Base-by-base conservation (phyloP, 1,140 invertebrate species). In the Dreissena polymorpha region DNA sequence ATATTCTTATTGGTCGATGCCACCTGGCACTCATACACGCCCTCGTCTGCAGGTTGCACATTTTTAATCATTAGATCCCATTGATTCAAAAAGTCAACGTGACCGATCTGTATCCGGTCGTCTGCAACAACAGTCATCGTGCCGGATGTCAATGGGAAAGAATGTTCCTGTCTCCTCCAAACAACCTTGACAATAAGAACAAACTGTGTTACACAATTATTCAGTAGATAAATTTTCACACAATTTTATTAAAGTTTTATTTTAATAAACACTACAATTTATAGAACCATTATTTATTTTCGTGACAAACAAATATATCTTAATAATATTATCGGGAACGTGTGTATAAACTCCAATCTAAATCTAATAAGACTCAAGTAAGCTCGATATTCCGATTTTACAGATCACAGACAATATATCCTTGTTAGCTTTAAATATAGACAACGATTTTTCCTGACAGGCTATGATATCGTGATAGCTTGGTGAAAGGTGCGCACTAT, bases 41-140 rank as follows among this genome's bases (percentile, higher is more conserved):
- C 89, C 0, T 64, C 86, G 64, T 90, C 88, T 65, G 86, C 85
- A 12, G 73, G 68, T 25, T 86, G 83, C 0, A 90, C 89, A 57
- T 89, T 87, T 85, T 87, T 88, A 27, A 90, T 89, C 25, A 89
- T 76, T 13, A 90, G 83, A 50, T 87, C 85, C 89, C 89, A 90
- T 60, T 89, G 83, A 50, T 84, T 65, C 18, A 75, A 55, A 16
- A 84, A 73, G 0, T 85, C 78, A 29, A 83, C 74, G 78, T 89
- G 86, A 70, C 88, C 80, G 18, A 90, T 84, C 25, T 78, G 80
- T 10, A 88, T 71, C 51, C 86, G 39, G 3, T 71, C 74, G 77
- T 90, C 87, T 69, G 86, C 86, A 14, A 90, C 85, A 64, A 85
- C 88, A 6, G 85, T 82, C 77, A 84, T 81, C 13, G 77, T 83